Conservation (phyloP, 2,113 vertebrate species). For the Oryzias curvinotus region DNA sequence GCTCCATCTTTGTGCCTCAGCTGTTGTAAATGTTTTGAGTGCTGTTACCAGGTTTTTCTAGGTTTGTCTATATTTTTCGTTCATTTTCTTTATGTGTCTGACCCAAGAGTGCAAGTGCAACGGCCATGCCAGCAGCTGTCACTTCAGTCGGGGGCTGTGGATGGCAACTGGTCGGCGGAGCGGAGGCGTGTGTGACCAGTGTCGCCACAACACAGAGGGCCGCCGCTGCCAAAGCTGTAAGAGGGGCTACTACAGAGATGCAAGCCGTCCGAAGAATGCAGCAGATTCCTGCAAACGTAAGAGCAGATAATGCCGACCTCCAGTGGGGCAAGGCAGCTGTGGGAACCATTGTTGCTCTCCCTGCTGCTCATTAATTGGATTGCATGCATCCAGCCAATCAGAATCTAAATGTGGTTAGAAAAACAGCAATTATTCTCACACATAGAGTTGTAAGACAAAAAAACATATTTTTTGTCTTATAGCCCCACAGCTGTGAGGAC, state of each 20-base stretch:
- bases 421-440: no score
- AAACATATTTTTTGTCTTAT: no score
- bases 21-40: slow-evolving; percentile 5
- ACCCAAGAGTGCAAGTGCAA: slow-evolving; percentile 90
- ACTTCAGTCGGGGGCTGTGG: slow-evolving; percentile 85
- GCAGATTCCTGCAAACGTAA: slow-evolving; percentile 89
- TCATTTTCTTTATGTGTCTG: slow-evolving; percentile 5
- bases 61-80: slow-evolving; percentile 3
- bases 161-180: slow-evolving; percentile 82
- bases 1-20: neutral
- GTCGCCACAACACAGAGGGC: slow-evolving; percentile 89
- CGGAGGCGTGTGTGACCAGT: slow-evolving; percentile 86
- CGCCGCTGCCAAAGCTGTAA: slow-evolving; percentile 88
- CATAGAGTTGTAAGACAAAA: no score
- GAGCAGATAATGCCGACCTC: slow-evolving; percentile 20
- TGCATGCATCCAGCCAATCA: no score
- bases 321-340: neutral
- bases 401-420: no score
- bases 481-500: no score
- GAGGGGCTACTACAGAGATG: slow-evolving; percentile 88
- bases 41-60: neutral
- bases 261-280: slow-evolving; percentile 79
- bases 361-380: no score
- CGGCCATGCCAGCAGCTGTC: slow-evolving; percentile 86
- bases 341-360: no score